Percentiles rank a stretch among this genome's conserved stretches.
Evolutionary conservation across 2,797 vertebrate species (phyloP).

Genomic region (Pseudomugil gertrudae): DNA sequence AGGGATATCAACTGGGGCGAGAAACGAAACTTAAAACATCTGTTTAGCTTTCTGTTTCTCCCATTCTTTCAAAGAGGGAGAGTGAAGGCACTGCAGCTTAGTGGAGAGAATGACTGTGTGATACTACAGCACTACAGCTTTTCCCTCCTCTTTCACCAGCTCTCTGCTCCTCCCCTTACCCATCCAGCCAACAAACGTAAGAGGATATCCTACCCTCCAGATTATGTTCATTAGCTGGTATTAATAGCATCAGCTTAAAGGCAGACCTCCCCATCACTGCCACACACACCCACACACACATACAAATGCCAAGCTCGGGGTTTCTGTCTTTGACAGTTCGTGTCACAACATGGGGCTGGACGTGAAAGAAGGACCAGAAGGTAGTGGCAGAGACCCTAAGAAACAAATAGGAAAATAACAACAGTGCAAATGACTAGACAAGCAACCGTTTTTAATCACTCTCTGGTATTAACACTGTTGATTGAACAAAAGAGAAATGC

Average conservation of each 20-base stretch:
- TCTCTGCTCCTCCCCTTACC: conserved; percentile 65
- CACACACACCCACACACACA: conserved; percentile 43
- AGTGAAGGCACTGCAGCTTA: conserved; percentile 49
- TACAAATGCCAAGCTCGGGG: conserved; percentile 51
- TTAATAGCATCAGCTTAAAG: conserved; percentile 91
- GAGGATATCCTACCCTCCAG: conserved; percentile 87
- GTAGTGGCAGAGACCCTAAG: conserved; percentile 15
- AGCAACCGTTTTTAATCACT: conserved; percentile 22
- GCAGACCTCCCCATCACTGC: conserved; percentile 65
- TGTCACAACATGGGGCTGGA: conserved; percentile 53
- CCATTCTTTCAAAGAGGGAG: conserved; percentile 28
- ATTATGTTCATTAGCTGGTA: conserved; percentile 89
- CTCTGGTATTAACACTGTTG: conserved; percentile 20
- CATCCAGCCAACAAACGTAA: conserved; percentile 81
- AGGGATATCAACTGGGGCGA: conserved; percentile 50
- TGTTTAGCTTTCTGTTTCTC: conserved; percentile 75
- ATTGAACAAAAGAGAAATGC: conserved; percentile 31
- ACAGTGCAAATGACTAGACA: neutral
- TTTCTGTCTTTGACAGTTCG: conserved; percentile 77
- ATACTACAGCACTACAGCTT: conserved; percentile 60
- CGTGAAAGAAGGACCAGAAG: conserved; percentile 40
- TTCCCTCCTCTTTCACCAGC: conserved; percentile 66
- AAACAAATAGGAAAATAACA: neutral
- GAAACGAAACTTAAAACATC: conserved; percentile 77
- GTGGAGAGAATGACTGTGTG: conserved; percentile 41